phyloP scores from a whole-genome alignment of 2,797 vertebrate genomes.

The Fratercula arctica region DNA sequence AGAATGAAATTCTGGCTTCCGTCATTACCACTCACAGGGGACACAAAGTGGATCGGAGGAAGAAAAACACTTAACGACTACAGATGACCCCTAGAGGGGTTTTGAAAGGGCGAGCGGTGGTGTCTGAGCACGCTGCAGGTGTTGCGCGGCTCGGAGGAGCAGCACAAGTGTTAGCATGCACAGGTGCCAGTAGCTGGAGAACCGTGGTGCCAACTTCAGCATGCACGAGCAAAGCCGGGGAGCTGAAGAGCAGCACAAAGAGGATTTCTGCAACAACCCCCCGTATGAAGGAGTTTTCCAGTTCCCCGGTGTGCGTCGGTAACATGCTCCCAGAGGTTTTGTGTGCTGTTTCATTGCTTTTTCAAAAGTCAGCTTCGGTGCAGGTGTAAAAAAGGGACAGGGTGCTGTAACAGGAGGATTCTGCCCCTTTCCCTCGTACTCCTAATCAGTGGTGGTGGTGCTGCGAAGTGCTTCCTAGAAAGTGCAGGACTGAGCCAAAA shows the following conservation, averaged over 20 bases:
- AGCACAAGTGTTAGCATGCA: neutral
- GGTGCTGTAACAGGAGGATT: neutral
- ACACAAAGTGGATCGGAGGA: neutral
- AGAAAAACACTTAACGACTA: neutral
- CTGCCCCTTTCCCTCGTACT: neutral
- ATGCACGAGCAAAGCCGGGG: neutral
- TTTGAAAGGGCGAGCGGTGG: neutral
- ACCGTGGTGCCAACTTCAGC: neutral
- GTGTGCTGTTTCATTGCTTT: neutral
- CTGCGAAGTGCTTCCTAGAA: constrained; percentile 47
- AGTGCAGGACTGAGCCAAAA: constrained; percentile 39
- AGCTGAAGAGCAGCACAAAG: neutral
- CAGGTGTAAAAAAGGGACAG: neutral
- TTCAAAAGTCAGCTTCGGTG: rapidly evolving
- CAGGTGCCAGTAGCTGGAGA: neutral
- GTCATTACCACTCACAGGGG: neutral
- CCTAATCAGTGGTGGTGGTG: neutral
- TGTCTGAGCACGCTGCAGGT: neutral
- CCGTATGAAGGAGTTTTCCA: rapidly evolving
- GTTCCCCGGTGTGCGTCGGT: rapidly evolving
- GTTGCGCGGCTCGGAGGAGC: neutral
- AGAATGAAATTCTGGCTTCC: neutral
- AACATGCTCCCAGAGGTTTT: rapidly evolving
- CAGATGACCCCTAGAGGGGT: neutral
- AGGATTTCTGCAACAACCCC: neutral